Conservation (phyloP, 2,888 invertebrate species). For the Dasysyrphus tricinctus region DNA sequence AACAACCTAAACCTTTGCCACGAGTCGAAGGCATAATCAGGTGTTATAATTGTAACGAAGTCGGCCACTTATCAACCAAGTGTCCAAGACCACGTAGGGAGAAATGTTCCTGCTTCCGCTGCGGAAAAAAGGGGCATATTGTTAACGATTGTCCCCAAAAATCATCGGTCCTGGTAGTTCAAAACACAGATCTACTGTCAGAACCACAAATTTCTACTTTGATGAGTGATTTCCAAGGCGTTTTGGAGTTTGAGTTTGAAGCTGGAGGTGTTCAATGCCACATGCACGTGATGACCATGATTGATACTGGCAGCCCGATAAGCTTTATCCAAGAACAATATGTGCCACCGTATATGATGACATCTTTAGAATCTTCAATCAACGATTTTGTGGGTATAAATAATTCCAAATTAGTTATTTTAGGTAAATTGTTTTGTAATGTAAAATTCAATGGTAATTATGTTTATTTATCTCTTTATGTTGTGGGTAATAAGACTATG, state of each 20-base stretch:
- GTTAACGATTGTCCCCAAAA: conserved; percentile 29
- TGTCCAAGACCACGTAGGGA: conserved; percentile 44
- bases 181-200: neutral
- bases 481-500: conserved; percentile 13
- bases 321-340: conserved; percentile 41
- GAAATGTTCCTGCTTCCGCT: conserved; percentile 33
- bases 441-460: conserved; percentile 27
- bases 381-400: conserved; percentile 42
- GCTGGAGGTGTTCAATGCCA: neutral
- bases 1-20: neutral
- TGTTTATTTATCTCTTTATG: conserved; percentile 32
- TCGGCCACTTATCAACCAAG: conserved; percentile 19
- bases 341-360: conserved; percentile 36
- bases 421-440: conserved; percentile 34
- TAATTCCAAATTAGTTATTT: conserved; percentile 34
- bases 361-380: neutral
- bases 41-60: neutral
- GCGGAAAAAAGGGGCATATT: conserved; percentile 40
- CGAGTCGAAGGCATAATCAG: too few species aligned
- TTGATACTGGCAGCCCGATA: conserved; percentile 38
- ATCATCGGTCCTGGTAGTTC: conserved; percentile 14
- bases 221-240: conserved; percentile 26
- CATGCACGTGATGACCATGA: conserved; percentile 24
- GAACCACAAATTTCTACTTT: conserved; percentile 14
- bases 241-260: conserved; percentile 23